Percentiles rank a stretch among this genome's conserved stretches.
Conservation (phyloP, 2,888 invertebrate genomes). For the Agriopis aurantiaria region DNA sequence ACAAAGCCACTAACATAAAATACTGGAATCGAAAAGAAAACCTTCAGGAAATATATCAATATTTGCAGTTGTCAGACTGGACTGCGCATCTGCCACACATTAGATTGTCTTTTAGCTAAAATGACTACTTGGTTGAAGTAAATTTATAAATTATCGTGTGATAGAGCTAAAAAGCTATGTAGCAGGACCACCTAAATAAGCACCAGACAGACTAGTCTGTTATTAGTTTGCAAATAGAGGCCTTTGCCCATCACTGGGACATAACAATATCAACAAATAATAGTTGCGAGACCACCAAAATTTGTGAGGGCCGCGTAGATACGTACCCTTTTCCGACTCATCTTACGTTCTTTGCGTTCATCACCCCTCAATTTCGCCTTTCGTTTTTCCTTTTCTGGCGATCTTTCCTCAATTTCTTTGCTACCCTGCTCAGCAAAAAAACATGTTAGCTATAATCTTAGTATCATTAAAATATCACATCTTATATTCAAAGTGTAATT, state of each 20-base stretch:
- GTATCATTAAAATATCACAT: slow-evolving; percentile 12
- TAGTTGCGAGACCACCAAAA: slow-evolving; percentile 6
- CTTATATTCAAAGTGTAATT: neutral
- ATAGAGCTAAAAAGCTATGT: too few relatives aligned
- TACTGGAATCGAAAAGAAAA: too few relatives aligned
- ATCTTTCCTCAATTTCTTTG: slow-evolving; percentile 87
- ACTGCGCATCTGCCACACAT: neutral
- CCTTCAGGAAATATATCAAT: neutral
- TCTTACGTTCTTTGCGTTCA: slow-evolving; percentile 92
- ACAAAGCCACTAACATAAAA: neutral
- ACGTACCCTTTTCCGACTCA: slow-evolving; percentile 92
- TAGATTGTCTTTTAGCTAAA: too few relatives aligned
- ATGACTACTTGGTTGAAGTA: too few relatives aligned
- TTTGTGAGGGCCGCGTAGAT: slow-evolving; percentile 25
- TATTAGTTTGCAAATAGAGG: too few relatives aligned
- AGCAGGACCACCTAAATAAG: neutral
- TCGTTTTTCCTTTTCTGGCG: slow-evolving; percentile 91
- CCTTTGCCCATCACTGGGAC: neutral
- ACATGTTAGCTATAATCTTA: slow-evolving; percentile 36
- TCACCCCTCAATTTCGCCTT: slow-evolving; percentile 86
- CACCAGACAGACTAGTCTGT: neutral
- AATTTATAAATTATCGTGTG: too few relatives aligned
- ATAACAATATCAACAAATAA: neutral
- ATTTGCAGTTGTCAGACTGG: neutral
- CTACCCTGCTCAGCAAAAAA: slow-evolving; percentile 76